Evolutionary conservation across 35 echinoderm and acorn worm species (phyloP).

Genomic region (Chiridota heheva): DNA sequence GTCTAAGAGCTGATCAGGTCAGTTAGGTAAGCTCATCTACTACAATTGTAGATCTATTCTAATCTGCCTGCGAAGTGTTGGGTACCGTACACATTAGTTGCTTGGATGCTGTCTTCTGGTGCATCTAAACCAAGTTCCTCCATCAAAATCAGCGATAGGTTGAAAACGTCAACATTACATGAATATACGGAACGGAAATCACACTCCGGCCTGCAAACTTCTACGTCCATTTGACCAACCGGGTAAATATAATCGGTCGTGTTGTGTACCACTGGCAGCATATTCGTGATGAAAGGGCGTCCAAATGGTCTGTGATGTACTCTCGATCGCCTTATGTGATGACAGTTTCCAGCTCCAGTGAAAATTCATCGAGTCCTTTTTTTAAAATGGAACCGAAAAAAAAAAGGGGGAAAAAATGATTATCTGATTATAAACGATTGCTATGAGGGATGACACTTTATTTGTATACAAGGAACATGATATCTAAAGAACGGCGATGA

Average conservation of each 20-base stretch:
- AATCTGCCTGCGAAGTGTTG: background rate
- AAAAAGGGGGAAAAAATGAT: background rate
- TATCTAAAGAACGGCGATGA: no score
- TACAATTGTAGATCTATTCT: background rate
- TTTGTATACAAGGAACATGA: no score
- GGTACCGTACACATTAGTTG: conserved; percentile 28
- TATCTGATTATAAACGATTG: no score
- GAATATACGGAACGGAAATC: conserved; percentile 1
- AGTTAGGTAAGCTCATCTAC: background rate
- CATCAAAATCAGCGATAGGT: conserved; percentile 18
- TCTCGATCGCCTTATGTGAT: conserved; percentile 22
- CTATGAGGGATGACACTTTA: no score
- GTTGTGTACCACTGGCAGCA: conserved; percentile 16
- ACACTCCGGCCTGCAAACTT: conserved; percentile 20
- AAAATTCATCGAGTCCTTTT: conserved; percentile 16
- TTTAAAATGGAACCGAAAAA: background rate
- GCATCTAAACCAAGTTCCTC: conserved; percentile 3
- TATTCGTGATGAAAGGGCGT: conserved; percentile 23
- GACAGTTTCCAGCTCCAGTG: conserved; percentile 12
- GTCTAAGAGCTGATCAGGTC: no score
- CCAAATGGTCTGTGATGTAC: conserved; percentile 26
- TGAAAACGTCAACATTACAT: conserved; percentile 18
- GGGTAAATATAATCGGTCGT: conserved; percentile 21
- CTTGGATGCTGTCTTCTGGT: background rate
- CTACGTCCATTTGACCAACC: background rate